phyloP scores from a whole-genome alignment of 2,888 invertebrate genomes.

The Melanophora roralis region DNA sequence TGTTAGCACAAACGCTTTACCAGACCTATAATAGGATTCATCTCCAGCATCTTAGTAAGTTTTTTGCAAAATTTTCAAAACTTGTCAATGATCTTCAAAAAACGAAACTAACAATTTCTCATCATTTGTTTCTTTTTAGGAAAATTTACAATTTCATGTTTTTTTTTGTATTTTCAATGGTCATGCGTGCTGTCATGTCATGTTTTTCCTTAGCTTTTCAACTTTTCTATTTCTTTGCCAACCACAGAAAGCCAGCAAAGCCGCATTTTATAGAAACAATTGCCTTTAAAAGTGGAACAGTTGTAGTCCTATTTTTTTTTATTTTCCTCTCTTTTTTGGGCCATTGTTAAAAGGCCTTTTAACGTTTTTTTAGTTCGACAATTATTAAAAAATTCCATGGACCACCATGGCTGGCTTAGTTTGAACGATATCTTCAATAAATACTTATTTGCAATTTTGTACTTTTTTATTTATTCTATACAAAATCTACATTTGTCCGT shows the following conservation, averaged over 20 bases:
- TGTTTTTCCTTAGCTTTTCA: not conserved
- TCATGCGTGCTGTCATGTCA: conserved; percentile 53
- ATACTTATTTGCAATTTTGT: conserved; percentile 50
- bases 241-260: conserved; percentile 17
- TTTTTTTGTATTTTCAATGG: conserved; percentile 17
- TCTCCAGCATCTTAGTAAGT: too few relatives aligned
- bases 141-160: not conserved
- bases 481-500: too few relatives aligned
- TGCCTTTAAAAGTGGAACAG: conserved; percentile 48
- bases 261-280: conserved; percentile 33
- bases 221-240: not conserved
- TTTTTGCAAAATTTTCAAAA: too few relatives aligned
- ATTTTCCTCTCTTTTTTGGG: not conserved
- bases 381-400: conserved; percentile 48
- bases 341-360: not conserved
- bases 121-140: not conserved
- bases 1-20: too few relatives aligned
- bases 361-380: conserved; percentile 16
- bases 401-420: conserved; percentile 47
- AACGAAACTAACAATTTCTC: too few relatives aligned
- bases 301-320: conserved; percentile 50
- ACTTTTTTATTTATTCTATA: conserved; percentile 1
- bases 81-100: too few relatives aligned
- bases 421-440: conserved; percentile 31
- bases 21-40: too few relatives aligned